Conservation (phyloP, 2,113 vertebrate genomes). For the Anolis carolinensis region DNA sequence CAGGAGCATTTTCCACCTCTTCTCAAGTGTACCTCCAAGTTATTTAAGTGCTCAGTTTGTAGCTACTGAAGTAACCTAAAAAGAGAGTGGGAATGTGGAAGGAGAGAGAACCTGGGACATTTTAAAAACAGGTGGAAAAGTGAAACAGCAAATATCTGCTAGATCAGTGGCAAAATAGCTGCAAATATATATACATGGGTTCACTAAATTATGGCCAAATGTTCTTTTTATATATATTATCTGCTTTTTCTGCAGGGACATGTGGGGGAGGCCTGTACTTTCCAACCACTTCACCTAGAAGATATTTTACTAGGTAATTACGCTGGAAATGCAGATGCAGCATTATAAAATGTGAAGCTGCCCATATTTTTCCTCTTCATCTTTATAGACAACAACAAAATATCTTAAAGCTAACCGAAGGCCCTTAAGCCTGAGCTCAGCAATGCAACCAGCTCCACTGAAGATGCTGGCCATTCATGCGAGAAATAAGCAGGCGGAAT, state of each 20-base stretch:
- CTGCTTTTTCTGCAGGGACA: background rate
- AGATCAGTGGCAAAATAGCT: background rate
- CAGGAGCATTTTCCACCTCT: no score
- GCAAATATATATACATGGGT: background rate
- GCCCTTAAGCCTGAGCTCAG: constrained; percentile 60
- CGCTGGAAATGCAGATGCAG: constrained; percentile 54
- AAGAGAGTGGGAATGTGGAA: no score
- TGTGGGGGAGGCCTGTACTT: constrained; percentile 30
- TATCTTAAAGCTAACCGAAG: constrained; percentile 49
- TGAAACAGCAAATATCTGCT: no score
- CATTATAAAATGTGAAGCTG: constrained; percentile 60
- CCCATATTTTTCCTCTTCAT: constrained; percentile 61
- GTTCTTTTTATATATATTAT: background rate
- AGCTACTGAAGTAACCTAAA: no score
- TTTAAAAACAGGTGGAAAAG: no score
- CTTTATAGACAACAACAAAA: constrained; percentile 65
- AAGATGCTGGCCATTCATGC: constrained; percentile 66
- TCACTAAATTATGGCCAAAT: background rate
- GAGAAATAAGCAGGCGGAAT: constrained; percentile 66
- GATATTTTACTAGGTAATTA: constrained; percentile 70
- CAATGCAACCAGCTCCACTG: constrained; percentile 54
- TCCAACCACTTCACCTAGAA: constrained; percentile 43
- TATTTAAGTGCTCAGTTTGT: no score
- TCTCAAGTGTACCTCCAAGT: no score
- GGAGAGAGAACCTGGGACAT: no score